These are phyloP conservation scores for Monochamus alternatus DNA, from an alignment of 2,888 invertebrate species.

Conservation along the genomic window DNA sequence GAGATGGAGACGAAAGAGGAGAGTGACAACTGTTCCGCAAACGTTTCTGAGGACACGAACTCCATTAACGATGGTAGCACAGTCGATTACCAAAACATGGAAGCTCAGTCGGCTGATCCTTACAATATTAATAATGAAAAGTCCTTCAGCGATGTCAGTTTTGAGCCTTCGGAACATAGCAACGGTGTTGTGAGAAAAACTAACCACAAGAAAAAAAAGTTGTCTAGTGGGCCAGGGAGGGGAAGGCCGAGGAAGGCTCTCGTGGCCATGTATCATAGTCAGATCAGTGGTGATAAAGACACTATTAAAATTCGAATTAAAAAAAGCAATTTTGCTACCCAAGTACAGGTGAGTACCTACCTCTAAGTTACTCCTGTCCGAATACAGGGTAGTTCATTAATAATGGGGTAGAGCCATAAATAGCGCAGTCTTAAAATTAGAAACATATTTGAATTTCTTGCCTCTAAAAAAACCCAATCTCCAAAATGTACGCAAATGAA, in stretches of 20 bases:
- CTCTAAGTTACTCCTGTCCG: no score
- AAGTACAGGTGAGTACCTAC: slow-evolving; percentile 52
- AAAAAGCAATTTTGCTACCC: slow-evolving; percentile 73
- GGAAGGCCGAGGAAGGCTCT: slow-evolving; percentile 71
- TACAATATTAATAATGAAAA: slow-evolving; percentile 50
- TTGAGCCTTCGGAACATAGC: slow-evolving; percentile 52
- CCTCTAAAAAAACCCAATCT: no score
- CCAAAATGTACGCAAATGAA: no score
- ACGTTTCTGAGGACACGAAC: slow-evolving; percentile 36
- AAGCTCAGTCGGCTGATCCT: slow-evolving; percentile 44
- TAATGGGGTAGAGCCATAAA: no score
- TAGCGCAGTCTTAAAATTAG: no score
- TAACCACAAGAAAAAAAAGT: slow-evolving; percentile 58
- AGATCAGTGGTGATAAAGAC: slow-evolving; percentile 78
- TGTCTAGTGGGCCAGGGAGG: slow-evolving; percentile 63
- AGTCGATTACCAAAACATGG: slow-evolving; percentile 32
- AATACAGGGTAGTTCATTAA: no score
- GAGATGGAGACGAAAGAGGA: slow-evolving; percentile 41
- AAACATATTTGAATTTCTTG: no score
- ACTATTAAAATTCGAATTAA: slow-evolving; percentile 81
- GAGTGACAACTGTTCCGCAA: slow-evolving; percentile 35
- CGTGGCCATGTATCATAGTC: slow-evolving; percentile 75
- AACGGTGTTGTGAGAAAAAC: slow-evolving; percentile 62
- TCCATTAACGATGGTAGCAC: slow-evolving; percentile 37
- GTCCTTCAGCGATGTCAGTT: slow-evolving; percentile 43